Conservation (phyloP, 2,797 vertebrate genomes). For the Buphagus erythrorhynchus region DNA sequence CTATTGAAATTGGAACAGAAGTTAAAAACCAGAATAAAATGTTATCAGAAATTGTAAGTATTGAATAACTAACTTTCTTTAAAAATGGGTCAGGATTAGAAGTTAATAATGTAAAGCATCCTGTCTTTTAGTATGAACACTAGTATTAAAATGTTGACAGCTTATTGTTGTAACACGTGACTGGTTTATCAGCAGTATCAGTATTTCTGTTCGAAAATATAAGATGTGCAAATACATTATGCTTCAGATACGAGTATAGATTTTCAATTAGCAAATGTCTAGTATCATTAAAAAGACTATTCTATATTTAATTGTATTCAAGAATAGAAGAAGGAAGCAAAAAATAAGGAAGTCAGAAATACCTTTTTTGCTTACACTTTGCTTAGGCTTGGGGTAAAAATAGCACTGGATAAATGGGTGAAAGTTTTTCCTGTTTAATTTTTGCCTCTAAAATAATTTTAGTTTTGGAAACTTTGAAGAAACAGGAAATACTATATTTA, state of each 20-base stretch:
- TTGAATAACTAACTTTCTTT: neutral
- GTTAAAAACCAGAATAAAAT: slow-evolving; percentile 94
- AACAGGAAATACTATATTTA: neutral
- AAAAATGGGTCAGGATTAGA: neutral
- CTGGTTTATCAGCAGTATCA: neutral
- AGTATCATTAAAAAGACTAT: neutral
- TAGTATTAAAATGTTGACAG: neutral
- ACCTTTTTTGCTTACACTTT: neutral
- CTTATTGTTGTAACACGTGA: neutral
- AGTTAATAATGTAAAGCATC: neutral
- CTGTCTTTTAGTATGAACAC: neutral
- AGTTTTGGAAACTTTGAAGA: neutral
- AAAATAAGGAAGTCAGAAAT: neutral
- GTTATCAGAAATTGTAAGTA: slow-evolving; percentile 91
- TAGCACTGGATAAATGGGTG: neutral
- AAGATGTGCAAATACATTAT: neutral
- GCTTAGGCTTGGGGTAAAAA: neutral
- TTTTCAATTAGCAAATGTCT: neutral
- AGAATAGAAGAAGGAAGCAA: neutral
- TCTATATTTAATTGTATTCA: neutral
- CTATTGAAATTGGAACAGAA: slow-evolving; percentile 97
- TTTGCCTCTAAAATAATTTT: neutral
- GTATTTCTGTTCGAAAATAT: neutral
- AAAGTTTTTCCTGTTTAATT: neutral
- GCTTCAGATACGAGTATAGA: neutral